Evolutionary conservation across 2,888 invertebrate species (phyloP).

Genomic region (Phasia obesa): DNA sequence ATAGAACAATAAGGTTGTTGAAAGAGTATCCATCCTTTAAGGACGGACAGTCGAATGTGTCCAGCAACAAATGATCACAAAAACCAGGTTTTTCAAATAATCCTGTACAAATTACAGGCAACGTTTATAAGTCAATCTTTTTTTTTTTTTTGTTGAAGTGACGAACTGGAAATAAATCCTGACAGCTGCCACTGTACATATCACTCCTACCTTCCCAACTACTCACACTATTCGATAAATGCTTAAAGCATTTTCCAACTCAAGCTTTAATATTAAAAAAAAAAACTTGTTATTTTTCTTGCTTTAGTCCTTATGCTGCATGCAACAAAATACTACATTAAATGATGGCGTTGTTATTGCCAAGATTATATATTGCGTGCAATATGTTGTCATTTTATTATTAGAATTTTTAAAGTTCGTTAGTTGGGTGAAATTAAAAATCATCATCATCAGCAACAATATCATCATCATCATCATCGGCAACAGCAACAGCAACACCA

Average conservation of each 20-base stretch:
- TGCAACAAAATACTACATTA: conserved; percentile 16
- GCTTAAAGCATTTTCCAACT: background rate
- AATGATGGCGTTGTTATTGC: conserved; percentile 18
- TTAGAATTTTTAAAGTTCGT: conserved; percentile 41
- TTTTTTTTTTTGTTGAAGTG: no score
- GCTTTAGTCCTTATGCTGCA: conserved; percentile 1
- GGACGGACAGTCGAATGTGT: no score
- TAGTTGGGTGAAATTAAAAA: conserved; percentile 21
- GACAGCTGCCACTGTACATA: no score
- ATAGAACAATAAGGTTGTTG: no score
- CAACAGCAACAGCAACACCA: background rate
- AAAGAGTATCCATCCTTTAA: no score
- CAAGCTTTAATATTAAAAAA: background rate
- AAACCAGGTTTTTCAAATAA: no score
- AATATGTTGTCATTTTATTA: conserved; percentile 66
- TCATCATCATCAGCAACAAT: conserved; percentile 1
- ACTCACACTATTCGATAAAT: background rate
- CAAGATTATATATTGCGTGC: conserved; percentile 58
- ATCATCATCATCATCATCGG: background rate
- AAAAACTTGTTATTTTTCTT: conserved; percentile 4
- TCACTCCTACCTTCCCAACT: no score
- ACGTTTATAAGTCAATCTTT: no score
- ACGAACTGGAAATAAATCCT: no score
- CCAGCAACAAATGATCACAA: no score
- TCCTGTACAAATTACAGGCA: no score